These are phyloP conservation scores for Tachystola acroxantha DNA, from an alignment of 2,888 invertebrate species.

Conservation along the genomic window DNA sequence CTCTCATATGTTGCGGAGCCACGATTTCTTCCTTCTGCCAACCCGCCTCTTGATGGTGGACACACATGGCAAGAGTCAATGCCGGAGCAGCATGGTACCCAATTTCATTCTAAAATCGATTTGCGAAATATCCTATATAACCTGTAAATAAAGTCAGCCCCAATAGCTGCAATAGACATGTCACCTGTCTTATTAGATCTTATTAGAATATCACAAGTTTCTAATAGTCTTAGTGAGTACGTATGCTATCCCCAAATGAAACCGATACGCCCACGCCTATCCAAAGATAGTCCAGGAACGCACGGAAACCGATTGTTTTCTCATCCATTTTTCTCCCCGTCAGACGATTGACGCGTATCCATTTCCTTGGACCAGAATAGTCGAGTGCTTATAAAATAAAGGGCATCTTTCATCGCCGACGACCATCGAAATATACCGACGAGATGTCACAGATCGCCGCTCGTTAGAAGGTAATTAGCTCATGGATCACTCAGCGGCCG, in stretches of 20 bases:
- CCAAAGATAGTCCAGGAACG: conserved; percentile 57
- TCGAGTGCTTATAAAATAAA: conserved; percentile 68
- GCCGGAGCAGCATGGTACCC: no score
- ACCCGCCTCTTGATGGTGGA: no score
- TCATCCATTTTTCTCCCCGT: conserved; percentile 44
- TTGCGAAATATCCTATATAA: no score
- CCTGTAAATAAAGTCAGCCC: no score
- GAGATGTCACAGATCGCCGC: conserved; percentile 64
- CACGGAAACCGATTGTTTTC: conserved; percentile 61
- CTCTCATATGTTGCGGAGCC: no score
- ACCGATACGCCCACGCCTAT: conserved; percentile 42
- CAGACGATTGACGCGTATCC: conserved; percentile 70
- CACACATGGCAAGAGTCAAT: no score
- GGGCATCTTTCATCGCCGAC: conserved; percentile 60
- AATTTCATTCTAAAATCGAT: no score
- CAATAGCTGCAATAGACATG: no score
- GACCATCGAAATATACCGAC: conserved; percentile 58
- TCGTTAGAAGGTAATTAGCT: conserved; percentile 76
- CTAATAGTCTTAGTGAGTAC: no score
- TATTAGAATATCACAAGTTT: no score
- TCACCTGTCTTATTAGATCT: no score
- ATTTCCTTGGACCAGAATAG: conserved; percentile 70
- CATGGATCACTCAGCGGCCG: conserved; percentile 63
- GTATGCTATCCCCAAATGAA: conserved; percentile 26
- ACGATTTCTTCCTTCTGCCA: no score